Percentiles rank a stretch among this genome's conserved stretches.
Evolutionary conservation across 2,888 invertebrate species (phyloP).

Genomic region (Ormyrus labotus): DNA sequence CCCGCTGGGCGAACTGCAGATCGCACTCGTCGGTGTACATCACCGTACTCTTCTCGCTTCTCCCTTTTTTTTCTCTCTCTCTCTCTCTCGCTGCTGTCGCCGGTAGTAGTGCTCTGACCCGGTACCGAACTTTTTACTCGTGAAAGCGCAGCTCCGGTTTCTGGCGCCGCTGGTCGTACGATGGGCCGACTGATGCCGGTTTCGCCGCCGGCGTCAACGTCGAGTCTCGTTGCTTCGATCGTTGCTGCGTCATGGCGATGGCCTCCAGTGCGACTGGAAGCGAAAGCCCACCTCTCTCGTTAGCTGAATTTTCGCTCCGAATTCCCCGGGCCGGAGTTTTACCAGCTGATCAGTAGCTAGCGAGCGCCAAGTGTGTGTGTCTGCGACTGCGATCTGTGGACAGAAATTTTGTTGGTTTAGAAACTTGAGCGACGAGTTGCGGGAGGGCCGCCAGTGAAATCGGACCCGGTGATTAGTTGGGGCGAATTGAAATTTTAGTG

Average conservation of each 20-base stretch:
- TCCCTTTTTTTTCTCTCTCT: not conserved
- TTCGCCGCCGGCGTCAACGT: constrained; percentile 20
- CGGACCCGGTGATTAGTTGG: too few relatives aligned
- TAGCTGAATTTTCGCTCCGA: not conserved
- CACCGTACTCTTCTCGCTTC: not conserved
- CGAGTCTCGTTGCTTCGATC: constrained; percentile 18
- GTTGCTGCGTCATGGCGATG: constrained; percentile 21
- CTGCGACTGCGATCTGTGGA: not conserved
- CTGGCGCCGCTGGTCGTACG: not conserved
- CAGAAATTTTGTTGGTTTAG: not conserved
- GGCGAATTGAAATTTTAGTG: too few relatives aligned
- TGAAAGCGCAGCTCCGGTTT: constrained; percentile 17
- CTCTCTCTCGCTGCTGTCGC: not conserved
- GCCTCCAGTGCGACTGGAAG: not conserved
- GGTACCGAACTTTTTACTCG: constrained; percentile 4
- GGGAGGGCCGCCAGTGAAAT: too few relatives aligned
- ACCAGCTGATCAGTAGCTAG: not conserved
- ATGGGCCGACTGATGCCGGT: constrained; percentile 10
- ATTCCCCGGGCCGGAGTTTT: too few relatives aligned
- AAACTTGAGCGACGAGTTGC: too few relatives aligned
- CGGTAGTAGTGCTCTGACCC: not conserved
- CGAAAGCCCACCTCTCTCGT: not conserved
- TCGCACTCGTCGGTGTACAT: constrained; percentile 2
- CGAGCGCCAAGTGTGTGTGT: not conserved
- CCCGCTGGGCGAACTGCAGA: constrained; percentile 8